Percentiles rank a stretch among this genome's conserved stretches.
Conservation (phyloP, 2,888 invertebrate species). For the Tiliacea citrago region DNA sequence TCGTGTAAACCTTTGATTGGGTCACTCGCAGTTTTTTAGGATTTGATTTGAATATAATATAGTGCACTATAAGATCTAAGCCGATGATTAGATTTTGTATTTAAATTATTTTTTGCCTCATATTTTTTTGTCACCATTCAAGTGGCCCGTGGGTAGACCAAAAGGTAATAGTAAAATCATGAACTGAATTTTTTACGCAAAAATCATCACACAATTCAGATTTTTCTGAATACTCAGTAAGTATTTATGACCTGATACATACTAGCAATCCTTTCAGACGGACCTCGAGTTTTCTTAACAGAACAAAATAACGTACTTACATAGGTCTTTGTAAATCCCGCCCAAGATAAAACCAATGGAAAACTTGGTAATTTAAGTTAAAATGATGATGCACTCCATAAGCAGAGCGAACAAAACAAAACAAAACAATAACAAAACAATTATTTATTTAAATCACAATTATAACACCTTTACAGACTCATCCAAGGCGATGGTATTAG, state of each 20-base stretch:
- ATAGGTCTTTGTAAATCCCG: not conserved
- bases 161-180: not conserved
- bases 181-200: not conserved
- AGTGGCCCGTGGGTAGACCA: not conserved
- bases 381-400: too few relatives aligned
- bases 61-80: constrained; percentile 64
- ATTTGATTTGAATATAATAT: constrained; percentile 76
- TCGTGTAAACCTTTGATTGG: constrained; percentile 64
- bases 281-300: not conserved
- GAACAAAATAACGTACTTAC: not conserved
- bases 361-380: not conserved
- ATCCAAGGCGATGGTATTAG: too few relatives aligned
- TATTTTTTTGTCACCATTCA: not conserved
- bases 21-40: constrained; percentile 70
- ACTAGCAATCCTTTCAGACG: not conserved
- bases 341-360: not conserved
- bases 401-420: too few relatives aligned
- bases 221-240: not conserved
- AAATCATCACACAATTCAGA: not conserved
- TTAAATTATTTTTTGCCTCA: not conserved
- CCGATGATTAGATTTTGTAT: constrained; percentile 53
- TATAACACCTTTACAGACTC: too few relatives aligned
- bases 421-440: too few relatives aligned
- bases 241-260: not conserved
- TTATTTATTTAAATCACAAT: too few relatives aligned